Percentiles rank a stretch among this genome's conserved stretches.
These are phyloP conservation scores for Istiophorus platypterus DNA, from an alignment of 2,113 vertebrate genomes.

Conservation along the genomic window DNA sequence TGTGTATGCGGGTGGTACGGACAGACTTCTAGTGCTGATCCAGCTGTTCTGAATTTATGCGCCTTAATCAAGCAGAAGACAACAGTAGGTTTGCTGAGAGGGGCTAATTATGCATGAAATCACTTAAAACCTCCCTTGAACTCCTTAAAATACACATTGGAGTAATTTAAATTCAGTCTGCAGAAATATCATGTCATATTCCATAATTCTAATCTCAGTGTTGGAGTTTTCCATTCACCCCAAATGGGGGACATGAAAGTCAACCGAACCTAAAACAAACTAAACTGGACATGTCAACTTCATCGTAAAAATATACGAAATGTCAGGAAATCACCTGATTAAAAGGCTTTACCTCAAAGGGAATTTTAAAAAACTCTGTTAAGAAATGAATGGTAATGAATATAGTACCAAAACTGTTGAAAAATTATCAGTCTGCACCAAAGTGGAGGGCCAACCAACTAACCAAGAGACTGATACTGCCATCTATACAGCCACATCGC, in stretches of 20 bases:
- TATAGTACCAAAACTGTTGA: background rate
- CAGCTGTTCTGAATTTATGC: constrained; percentile 40
- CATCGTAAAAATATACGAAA: background rate
- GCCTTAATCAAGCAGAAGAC: constrained; percentile 34
- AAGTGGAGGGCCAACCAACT: background rate
- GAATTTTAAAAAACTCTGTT: background rate
- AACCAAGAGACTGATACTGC: background rate
- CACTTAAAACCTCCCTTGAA: constrained; percentile 3
- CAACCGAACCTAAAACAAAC: background rate
- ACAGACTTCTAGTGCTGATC: constrained; percentile 40
- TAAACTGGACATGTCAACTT: background rate
- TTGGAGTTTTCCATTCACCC: background rate
- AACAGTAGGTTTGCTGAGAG: background rate
- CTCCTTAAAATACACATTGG: background rate
- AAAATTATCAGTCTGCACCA: background rate
- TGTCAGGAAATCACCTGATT: background rate
- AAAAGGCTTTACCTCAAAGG: background rate
- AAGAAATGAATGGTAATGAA: background rate
- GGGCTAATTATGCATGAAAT: constrained; percentile 30
- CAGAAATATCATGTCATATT: background rate
- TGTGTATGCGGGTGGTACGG: constrained; percentile 14
- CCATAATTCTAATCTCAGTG: background rate
- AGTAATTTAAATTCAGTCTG: background rate
- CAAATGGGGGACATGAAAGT: background rate
- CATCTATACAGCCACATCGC: background rate